Conservation (phyloP, 1,140 invertebrate genomes). For the Bombus turneri region DNA sequence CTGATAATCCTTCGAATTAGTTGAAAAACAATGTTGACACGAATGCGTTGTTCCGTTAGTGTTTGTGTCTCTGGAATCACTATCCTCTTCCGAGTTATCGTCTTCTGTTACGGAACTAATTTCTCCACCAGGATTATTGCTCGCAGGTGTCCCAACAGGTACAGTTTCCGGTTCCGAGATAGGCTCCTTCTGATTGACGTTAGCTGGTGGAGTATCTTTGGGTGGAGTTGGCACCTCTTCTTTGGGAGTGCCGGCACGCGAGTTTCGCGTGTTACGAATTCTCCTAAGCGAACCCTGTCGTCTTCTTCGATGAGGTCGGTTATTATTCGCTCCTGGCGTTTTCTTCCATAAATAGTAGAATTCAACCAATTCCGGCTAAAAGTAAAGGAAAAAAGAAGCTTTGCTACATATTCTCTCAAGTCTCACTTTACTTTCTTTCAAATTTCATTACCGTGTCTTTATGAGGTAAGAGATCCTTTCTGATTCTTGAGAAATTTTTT, state of each 20-base stretch:
- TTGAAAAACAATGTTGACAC: constrained; percentile 85
- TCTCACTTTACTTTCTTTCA: background rate
- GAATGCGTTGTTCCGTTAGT: constrained; percentile 80
- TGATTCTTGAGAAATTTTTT: constrained; percentile 99
- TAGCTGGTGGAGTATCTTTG: constrained; percentile 81
- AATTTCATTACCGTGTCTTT: constrained; percentile 92
- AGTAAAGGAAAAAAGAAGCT: constrained; percentile 50
- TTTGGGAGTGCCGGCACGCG: constrained; percentile 85
- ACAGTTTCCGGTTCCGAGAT: constrained; percentile 74
- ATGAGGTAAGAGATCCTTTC: constrained; percentile 97
- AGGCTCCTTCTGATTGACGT: constrained; percentile 74
- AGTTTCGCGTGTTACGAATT: constrained; percentile 91
- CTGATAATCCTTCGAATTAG: constrained; percentile 82
- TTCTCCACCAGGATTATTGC: constrained; percentile 84
- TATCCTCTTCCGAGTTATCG: constrained; percentile 96
- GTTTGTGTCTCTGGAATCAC: constrained; percentile 90
- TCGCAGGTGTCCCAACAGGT: constrained; percentile 72
- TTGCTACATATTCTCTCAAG: background rate
- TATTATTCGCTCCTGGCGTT: constrained; percentile 98
- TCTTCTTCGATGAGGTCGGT: constrained; percentile 94
- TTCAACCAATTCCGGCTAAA: constrained; percentile 96
- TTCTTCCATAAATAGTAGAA: constrained; percentile 99
- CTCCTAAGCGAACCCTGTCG: constrained; percentile 94
- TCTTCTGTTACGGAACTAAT: constrained; percentile 97
- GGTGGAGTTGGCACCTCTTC: constrained; percentile 82